Base-by-base conservation (phyloP, 2,888 invertebrate species). In the Caenorhabditis plicata region DNA sequence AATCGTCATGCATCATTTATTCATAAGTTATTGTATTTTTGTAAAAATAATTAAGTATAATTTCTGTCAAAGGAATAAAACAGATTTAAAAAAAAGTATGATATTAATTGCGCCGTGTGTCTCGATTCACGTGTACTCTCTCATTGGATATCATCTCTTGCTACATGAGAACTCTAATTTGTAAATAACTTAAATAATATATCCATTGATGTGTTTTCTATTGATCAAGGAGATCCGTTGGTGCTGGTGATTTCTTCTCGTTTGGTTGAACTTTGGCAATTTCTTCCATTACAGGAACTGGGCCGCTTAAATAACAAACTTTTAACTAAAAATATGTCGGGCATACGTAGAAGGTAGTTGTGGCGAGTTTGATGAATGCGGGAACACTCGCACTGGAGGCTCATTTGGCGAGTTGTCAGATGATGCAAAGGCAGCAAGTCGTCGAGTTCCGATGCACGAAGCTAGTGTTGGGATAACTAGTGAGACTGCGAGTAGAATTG, bases 231-330 rank as follows among this genome's bases (percentile, higher is more conserved):
- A 61, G 42, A 33, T 50, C 51, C 15, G 41, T 11, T 8, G 48
- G 31, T n/a, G 53, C 46, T 8, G 46, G n/a, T 22, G 7, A 46
- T 22, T 45, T 47, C 45, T 57, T 51, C 39, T 66, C 66, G 9
- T 45, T 46, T 33, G 78, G 78, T 50, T 78, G 78, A 39, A 78
- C 75, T 36, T 73, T 71, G 22, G 79, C 42, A 42, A 78, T 75
- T 58, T 76, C 76, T 31, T 80, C 77, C 72, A 75, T 73, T 36
- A 73, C 79, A 5, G 78, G 78, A 19, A 78, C 78, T 1, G 78
- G 78, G 9, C 79, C 76, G 41, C 74, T 76, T 52, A 45, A 65
- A 62, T 26, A 27, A 22, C 22, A 7, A 46, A 20, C 13, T 26
- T 45, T 33, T 33, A 33, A 25, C 25, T 42, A 15, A 27, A 27